Conservation (phyloP, 1,140 invertebrate genomes). For the Polyergus mexicanus region DNA sequence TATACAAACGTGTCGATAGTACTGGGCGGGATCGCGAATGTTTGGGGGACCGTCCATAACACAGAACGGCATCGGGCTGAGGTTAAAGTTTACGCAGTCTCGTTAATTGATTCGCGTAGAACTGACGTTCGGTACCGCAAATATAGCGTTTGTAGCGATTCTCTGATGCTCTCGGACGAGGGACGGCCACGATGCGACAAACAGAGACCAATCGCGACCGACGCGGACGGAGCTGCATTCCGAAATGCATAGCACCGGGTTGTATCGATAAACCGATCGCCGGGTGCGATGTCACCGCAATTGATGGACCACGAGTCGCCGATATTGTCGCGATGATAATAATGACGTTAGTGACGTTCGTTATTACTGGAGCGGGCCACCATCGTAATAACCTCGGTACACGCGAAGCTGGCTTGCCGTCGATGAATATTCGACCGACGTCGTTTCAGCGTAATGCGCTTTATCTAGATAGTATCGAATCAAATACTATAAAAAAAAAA, state of each 20-base stretch:
- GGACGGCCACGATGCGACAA: slow-evolving; percentile 10
- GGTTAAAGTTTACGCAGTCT: slow-evolving; percentile 22
- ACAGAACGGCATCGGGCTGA: background rate
- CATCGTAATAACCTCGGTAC: slow-evolving; percentile 68
- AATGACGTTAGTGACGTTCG: slow-evolving; percentile 74
- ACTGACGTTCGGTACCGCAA: slow-evolving; percentile 48
- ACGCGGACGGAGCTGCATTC: background rate
- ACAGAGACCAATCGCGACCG: slow-evolving; percentile 34
- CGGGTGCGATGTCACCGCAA: slow-evolving; percentile 45
- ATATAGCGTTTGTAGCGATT: slow-evolving; percentile 61
- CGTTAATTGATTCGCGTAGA: slow-evolving; percentile 65
- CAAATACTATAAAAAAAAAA: background rate
- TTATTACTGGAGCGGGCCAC: slow-evolving; percentile 65
- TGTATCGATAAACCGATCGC: slow-evolving; percentile 49
- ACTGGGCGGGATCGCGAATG: background rate
- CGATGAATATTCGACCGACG: slow-evolving; percentile 71
- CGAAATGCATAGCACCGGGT: slow-evolving; percentile 27
- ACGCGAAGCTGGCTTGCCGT: background rate
- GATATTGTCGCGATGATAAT: slow-evolving; percentile 71
- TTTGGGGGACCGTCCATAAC: slow-evolving; percentile 18
- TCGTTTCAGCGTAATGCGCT: slow-evolving; percentile 14
- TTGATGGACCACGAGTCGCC: slow-evolving; percentile 67
- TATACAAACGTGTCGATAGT: slow-evolving; percentile 1
- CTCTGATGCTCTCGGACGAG: slow-evolving; percentile 43
- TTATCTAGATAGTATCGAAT: slow-evolving; percentile 7